Conservation (phyloP, 2,113 vertebrate species). For the Notothenia coriiceps region DNA sequence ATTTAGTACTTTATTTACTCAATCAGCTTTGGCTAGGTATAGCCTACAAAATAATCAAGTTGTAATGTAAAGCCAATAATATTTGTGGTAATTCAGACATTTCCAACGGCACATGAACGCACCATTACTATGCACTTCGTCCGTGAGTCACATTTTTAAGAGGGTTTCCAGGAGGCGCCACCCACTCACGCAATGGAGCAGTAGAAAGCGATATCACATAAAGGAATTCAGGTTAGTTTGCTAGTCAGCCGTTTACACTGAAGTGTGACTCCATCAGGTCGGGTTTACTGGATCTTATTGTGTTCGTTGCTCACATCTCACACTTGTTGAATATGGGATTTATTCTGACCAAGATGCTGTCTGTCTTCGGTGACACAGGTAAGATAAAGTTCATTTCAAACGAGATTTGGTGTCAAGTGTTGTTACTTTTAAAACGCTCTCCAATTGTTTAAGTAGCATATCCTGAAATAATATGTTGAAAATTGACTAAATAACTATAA, state of each 20-base stretch:
- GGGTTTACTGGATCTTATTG: not conserved
- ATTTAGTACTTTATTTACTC: not conserved
- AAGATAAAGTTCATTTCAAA: conserved; percentile 13
- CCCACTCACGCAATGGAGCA: conserved; percentile 6
- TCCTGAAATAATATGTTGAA: not conserved
- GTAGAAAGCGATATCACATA: conserved; percentile 7
- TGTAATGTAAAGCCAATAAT: not conserved
- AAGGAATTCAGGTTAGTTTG: not conserved
- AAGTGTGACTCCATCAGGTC: not conserved
- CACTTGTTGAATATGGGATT: conserved; percentile 77
- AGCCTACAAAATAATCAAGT: not conserved
- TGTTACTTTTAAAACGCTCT: too few species aligned
- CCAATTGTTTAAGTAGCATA: too few species aligned
- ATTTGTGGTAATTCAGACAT: not conserved
- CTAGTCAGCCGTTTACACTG: conserved; percentile 22
- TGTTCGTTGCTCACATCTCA: not conserved
- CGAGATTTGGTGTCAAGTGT: not conserved
- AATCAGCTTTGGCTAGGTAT: not conserved
- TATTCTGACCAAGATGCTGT: conserved; percentile 84
- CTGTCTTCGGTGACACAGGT: conserved; percentile 85
- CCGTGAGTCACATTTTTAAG: conserved; percentile 4
- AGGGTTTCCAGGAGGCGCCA: not conserved
- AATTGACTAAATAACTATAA: not conserved
- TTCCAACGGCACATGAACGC: conserved; percentile 39
- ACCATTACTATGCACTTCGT: not conserved